A percentile compares a stretch with the other conserved stretches of the same genome.
Evolutionary conservation across 2,113 vertebrate species (phyloP).

Genomic region (Eptatretus burgeri): DNA sequence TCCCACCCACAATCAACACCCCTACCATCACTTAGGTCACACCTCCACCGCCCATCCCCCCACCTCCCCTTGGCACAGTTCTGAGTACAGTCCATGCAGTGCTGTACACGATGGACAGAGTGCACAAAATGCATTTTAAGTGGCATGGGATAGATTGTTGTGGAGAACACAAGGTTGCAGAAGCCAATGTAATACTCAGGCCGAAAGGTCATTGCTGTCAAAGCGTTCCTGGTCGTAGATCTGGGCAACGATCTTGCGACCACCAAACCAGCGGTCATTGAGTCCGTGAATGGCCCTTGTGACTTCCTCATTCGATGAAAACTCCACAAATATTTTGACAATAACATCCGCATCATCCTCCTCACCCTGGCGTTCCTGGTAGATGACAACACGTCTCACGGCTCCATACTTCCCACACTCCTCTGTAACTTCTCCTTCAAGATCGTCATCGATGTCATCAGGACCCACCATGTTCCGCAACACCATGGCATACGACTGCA

Average conservation of each 20-base stretch:
- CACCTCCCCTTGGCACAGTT: no score
- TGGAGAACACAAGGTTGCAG: no score
- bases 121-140: no score
- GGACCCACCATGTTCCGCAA: slow-evolving; percentile 3
- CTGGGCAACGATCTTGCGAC: not conserved
- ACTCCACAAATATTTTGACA: not conserved
- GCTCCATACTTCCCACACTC: not conserved
- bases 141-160: no score
- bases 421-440: slow-evolving; percentile 3
- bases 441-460: not conserved
- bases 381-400: slow-evolving; percentile 2
- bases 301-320: not conserved
- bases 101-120: no score
- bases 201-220: not conserved
- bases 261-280: slow-evolving; percentile 3
- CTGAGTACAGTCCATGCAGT: no score
- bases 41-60: no score
- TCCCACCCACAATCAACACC: no score
- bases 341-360: not conserved
- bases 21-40: no score
- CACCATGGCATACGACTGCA: not conserved
- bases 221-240: slow-evolving; percentile 3
- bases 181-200: not conserved
- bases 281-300: not conserved
- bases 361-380: slow-evolving; percentile 4